A percentile compares a stretch with the other conserved stretches of the same genome.
Conservation (phyloP, 2,797 vertebrate genomes). For the Monodelphis domestica region DNA sequence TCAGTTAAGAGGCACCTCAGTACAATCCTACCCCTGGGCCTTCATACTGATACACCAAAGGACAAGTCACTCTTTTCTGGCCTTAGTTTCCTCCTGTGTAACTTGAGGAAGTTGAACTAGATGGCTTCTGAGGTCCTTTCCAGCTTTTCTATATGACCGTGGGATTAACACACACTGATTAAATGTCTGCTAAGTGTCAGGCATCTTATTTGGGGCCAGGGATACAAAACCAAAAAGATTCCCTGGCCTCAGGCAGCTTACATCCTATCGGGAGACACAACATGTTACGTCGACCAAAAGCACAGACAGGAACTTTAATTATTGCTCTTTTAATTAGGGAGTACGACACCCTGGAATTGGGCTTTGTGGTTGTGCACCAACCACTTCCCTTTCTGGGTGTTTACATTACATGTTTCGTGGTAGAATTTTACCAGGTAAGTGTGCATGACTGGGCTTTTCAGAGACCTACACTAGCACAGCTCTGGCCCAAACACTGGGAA, state of each 20-base stretch:
- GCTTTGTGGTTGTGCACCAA: neutral
- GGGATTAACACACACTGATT: neutral
- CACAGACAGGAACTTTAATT: neutral
- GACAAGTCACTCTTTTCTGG: neutral
- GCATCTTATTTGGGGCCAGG: neutral
- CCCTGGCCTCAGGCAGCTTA: neutral
- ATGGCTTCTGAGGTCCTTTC: neutral
- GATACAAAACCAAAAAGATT: neutral
- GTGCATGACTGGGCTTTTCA: neutral
- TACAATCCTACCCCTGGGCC: too few species aligned
- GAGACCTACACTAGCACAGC: neutral
- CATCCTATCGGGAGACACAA: neutral
- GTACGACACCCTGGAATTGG: neutral
- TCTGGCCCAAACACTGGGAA: neutral
- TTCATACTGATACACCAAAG: neutral
- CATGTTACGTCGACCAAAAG: neutral
- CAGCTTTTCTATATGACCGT: neutral
- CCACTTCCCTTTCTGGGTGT: neutral
- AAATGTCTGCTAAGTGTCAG: neutral
- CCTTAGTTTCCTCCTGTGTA: neutral
- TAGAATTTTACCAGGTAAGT: neutral
- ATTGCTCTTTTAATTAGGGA: neutral
- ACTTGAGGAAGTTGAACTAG: neutral
- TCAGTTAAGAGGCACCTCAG: neutral
- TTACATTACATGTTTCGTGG: neutral